These are phyloP conservation scores for Callorhinus ursinus DNA, from an alignment of 2,113 vertebrate genomes.

Conservation along the genomic window DNA sequence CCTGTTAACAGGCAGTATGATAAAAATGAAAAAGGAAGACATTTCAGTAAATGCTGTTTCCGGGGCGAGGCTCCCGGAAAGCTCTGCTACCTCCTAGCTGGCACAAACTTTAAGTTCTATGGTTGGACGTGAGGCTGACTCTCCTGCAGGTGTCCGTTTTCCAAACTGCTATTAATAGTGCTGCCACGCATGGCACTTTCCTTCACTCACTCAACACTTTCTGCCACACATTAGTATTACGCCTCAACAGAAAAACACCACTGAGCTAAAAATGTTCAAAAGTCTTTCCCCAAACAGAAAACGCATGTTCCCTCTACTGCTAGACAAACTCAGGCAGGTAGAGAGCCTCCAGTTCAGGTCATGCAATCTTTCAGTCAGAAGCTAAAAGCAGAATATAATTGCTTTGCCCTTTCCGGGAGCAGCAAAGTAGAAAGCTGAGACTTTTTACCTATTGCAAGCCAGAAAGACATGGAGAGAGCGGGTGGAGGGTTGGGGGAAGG, in stretches of 20 bases:
- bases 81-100: neutral
- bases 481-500: neutral
- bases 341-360: neutral
- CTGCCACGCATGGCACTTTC: neutral
- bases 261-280: neutral
- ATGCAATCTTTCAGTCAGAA: neutral
- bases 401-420: neutral
- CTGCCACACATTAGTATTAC: neutral
- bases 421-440: neutral
- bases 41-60: neutral
- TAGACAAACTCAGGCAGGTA: neutral
- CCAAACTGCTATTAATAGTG: conserved; percentile 60
- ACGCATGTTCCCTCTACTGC: neutral
- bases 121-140: neutral
- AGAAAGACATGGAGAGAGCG: neutral
- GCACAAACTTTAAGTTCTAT: neutral
- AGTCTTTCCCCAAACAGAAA: neutral
- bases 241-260: neutral
- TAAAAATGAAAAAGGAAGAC: neutral
- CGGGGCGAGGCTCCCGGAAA: too few relatives aligned
- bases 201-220: conserved; percentile 6
- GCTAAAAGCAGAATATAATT: neutral
- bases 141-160: conserved; percentile 14
- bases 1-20: neutral
- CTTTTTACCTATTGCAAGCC: neutral